Percentiles rank a stretch among this genome's conserved stretches.
Evolutionary conservation across 2,113 vertebrate species (phyloP).

Genomic region (Leucopsar rothschildi): DNA sequence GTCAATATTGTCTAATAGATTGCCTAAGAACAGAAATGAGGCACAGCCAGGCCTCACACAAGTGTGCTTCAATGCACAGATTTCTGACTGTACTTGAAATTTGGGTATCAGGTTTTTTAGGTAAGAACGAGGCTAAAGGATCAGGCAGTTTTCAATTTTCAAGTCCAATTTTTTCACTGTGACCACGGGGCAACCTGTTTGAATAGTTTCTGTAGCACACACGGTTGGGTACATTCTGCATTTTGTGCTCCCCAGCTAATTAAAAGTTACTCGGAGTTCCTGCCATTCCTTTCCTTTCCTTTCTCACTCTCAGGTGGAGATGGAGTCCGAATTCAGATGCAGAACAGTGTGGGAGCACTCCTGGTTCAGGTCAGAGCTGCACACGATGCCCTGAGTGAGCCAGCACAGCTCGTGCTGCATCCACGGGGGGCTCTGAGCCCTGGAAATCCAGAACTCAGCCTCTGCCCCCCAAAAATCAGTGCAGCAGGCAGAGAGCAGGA

Average conservation of each 20-base stretch:
- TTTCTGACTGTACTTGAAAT: neutral
- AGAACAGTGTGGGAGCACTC: rapidly evolving
- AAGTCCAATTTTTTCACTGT: neutral
- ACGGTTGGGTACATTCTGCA: rapidly evolving
- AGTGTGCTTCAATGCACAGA: neutral
- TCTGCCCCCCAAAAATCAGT: neutral
- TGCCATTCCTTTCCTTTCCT: rapidly evolving
- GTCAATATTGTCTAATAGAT: neutral
- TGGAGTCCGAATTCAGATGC: neutral
- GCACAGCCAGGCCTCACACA: neutral
- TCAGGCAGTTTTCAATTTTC: too few species aligned
- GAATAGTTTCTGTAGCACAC: neutral
- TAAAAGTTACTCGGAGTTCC: neutral
- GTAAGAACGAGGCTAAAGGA: neutral
- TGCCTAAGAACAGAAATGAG: neutral
- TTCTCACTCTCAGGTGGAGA: neutral
- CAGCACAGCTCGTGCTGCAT: neutral
- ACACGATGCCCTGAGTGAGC: too few species aligned
- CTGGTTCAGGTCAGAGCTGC: neutral
- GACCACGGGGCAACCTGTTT: neutral
- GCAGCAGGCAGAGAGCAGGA: neutral
- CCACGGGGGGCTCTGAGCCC: neutral
- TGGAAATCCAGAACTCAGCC: neutral
- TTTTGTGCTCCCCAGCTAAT: neutral
- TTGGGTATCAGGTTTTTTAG: neutral